Evolutionary conservation across 2,888 invertebrate genomes (phyloP).

Genomic region (Myopa testacea): DNA sequence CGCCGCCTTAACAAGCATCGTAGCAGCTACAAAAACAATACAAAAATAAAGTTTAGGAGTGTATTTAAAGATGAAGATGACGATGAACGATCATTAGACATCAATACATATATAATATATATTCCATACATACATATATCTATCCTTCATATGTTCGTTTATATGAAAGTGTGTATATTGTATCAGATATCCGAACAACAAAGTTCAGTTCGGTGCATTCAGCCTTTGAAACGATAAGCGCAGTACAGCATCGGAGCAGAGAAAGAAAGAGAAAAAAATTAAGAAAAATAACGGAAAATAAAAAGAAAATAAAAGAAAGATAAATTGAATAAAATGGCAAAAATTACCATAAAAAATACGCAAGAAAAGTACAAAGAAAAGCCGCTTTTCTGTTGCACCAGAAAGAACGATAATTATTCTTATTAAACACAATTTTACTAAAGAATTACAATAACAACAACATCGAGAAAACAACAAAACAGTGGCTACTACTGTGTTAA

Average conservation of each 20-base stretch:
- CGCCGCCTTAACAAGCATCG: too few relatives aligned
- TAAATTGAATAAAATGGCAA: conserved; percentile 3
- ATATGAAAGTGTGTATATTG: too few relatives aligned
- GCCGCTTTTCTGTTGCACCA: too few relatives aligned
- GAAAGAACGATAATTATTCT: conserved; percentile 14
- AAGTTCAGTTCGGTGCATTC: neutral
- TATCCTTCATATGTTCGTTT: too few relatives aligned
- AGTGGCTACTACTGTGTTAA: too few relatives aligned
- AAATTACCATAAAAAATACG: conserved; percentile 1
- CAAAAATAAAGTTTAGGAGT: too few relatives aligned
- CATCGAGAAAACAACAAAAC: neutral
- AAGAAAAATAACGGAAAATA: neutral
- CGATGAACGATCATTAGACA: too few relatives aligned
- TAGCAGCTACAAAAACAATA: too few relatives aligned
- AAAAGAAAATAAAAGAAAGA: neutral
- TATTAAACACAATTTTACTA: neutral
- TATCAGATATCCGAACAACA: neutral
- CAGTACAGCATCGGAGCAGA: neutral
- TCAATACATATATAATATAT: too few relatives aligned
- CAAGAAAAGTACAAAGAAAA: neutral
- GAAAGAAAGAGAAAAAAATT: conserved; percentile 4
- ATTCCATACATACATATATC: too few relatives aligned
- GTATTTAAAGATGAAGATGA: too few relatives aligned
- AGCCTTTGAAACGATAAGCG: neutral
- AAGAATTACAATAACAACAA: conserved; percentile 8